phyloP scores from a whole-genome alignment of 2,797 vertebrate species.

The Oreochromis grahami region DNA sequence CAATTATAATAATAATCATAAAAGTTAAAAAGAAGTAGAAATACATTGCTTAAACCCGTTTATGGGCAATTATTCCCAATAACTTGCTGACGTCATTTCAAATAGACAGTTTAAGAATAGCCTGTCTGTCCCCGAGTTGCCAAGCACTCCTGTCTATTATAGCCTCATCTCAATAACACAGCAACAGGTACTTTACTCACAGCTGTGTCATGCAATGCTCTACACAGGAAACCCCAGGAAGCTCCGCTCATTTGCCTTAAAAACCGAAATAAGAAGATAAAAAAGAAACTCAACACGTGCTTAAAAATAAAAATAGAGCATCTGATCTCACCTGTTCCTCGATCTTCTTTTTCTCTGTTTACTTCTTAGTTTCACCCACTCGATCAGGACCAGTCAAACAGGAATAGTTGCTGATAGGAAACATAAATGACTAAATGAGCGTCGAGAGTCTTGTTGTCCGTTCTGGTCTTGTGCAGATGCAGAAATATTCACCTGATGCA shows the following conservation, averaged over 20 bases:
- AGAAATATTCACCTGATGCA: conserved; percentile 60
- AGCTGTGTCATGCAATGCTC: not conserved
- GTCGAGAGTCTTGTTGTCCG: not conserved
- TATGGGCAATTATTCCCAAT: conserved; percentile 45
- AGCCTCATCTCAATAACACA: conserved; percentile 27
- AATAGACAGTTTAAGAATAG: conserved; percentile 65
- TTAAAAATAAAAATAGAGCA: not conserved
- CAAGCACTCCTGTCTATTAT: conserved; percentile 61
- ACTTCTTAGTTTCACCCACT: not conserved
- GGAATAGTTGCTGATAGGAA: not conserved
- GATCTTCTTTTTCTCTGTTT: not conserved
- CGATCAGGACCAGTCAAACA: not conserved
- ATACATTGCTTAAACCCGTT: conserved; percentile 27
- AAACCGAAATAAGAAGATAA: not conserved
- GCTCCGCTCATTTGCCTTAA: not conserved
- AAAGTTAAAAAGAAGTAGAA: not conserved
- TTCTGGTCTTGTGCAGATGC: conserved; percentile 10
- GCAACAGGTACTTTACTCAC: conserved; percentile 39
- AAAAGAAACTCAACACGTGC: not conserved
- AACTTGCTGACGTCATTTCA: conserved; percentile 58
- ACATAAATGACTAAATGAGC: not conserved
- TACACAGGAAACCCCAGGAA: not conserved
- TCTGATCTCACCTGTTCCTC: conserved; percentile 56
- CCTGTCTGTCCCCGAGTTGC: conserved; percentile 53
- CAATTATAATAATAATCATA: not conserved